These are phyloP conservation scores for Armadillidium nasatum DNA, from an alignment of 1,140 invertebrate species.

Conservation along the genomic window DNA sequence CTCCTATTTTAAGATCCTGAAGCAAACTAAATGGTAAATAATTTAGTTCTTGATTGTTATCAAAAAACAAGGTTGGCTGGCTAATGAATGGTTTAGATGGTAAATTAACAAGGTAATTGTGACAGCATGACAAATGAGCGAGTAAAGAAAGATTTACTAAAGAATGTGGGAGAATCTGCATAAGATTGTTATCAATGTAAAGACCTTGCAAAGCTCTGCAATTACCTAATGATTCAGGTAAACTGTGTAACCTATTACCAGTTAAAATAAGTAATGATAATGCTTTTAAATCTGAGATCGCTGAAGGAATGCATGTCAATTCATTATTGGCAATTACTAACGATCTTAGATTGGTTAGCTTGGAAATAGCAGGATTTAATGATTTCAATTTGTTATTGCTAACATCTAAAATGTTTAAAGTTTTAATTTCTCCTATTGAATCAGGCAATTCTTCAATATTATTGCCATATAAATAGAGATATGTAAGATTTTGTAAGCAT, in stretches of 20 bases:
- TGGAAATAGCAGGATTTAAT: not conserved
- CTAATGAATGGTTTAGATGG: not conserved
- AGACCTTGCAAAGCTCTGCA: not conserved
- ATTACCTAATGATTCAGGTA: not conserved
- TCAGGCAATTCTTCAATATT: not conserved
- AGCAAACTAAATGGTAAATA: not conserved
- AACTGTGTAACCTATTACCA: not conserved
- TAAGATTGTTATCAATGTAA: not conserved
- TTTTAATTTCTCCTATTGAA: not conserved
- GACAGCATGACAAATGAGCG: not conserved
- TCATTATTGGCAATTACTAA: not conserved
- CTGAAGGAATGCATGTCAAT: not conserved
- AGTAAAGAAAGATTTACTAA: not conserved
- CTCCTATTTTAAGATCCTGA: not conserved
- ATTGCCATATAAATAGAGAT: not conserved
- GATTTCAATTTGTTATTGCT: not conserved
- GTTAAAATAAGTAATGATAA: not conserved
- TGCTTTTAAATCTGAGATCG: not conserved
- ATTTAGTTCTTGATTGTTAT: not conserved
- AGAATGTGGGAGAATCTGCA: not conserved
- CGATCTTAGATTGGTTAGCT: not conserved
- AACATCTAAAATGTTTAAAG: not conserved
- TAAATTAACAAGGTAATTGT: slow-evolving; percentile 1
- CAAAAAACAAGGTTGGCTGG: not conserved
- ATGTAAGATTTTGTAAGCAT: not conserved